Evolutionary conservation across 2,113 vertebrate genomes (phyloP).

Genomic region (Chaenocephalus aceratus): DNA sequence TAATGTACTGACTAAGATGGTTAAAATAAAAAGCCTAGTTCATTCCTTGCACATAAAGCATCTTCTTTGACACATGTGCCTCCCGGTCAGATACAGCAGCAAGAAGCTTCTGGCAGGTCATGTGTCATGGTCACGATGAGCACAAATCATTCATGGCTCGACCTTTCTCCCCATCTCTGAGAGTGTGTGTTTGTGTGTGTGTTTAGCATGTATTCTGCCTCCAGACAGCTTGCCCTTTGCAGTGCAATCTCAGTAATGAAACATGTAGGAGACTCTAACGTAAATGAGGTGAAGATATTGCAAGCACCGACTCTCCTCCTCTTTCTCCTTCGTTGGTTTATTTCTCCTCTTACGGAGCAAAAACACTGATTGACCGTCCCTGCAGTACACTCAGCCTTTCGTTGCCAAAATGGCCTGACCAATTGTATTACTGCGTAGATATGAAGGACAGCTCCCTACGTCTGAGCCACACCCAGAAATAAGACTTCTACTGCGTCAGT

Average conservation of each 20-base stretch:
- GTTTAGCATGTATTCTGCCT: conserved; percentile 33
- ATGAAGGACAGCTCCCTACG: conserved; percentile 26
- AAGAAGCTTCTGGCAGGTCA: conserved; percentile 33
- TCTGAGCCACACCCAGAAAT: conserved; percentile 6
- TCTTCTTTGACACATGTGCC: conserved; percentile 34
- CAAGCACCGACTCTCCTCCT: conserved; percentile 18
- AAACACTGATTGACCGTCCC: conserved; percentile 48
- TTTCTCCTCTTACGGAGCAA: conserved; percentile 42
- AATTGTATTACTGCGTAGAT: conserved; percentile 3
- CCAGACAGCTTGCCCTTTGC: conserved; percentile 41
- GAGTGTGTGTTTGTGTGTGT: conserved; percentile 10
- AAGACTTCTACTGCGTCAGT: not conserved
- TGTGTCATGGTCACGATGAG: conserved; percentile 50
- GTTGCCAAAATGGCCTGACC: too few species aligned
- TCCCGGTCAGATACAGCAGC: conserved; percentile 26
- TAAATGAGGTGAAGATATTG: conserved; percentile 60
- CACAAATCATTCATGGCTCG: conserved; percentile 25
- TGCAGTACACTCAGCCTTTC: conserved; percentile 27
- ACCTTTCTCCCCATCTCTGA: not conserved
- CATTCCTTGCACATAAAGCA: conserved; percentile 24
- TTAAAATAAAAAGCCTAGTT: conserved; percentile 6
- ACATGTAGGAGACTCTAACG: conserved; percentile 51
- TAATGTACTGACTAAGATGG: conserved; percentile 1
- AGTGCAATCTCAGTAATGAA: conserved; percentile 76
- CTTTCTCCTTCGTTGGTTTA: conserved; percentile 43